phyloP scores from a whole-genome alignment of 2,888 invertebrate genomes.

The Epinotia brunnichana region DNA sequence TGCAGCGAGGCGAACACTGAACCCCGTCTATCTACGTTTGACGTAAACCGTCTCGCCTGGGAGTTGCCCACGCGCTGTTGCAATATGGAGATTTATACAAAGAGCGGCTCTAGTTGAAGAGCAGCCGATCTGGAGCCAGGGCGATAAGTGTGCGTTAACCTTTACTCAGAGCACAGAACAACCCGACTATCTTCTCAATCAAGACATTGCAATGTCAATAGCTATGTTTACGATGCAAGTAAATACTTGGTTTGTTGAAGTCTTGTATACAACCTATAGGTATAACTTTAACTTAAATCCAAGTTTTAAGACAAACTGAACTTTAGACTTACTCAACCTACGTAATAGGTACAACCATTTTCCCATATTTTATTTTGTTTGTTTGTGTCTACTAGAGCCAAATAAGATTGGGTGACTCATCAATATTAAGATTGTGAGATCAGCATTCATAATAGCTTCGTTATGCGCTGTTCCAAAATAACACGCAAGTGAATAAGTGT shows the following conservation, averaged over 20 bases:
- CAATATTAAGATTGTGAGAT: neutral
- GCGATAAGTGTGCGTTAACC: no score
- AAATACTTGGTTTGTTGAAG: conserved; percentile 17
- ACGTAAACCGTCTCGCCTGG: no score
- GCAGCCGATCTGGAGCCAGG: no score
- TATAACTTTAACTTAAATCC: neutral
- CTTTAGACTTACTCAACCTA: neutral
- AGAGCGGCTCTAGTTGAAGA: no score
- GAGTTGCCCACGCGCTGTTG: no score
- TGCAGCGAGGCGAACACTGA: no score
- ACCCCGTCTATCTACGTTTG: no score
- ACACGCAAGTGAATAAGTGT: neutral
- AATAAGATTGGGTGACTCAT: conserved; percentile 9
- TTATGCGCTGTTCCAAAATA: neutral
- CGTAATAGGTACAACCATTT: neutral
- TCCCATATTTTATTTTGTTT: conserved; percentile 6
- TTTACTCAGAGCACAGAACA: neutral
- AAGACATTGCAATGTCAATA: conserved; percentile 8
- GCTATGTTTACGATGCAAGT: neutral
- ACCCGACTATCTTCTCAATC: conserved; percentile 12
- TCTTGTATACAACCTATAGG: no score
- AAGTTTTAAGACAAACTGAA: neutral
- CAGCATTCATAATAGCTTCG: conserved; percentile 10
- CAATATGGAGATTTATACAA: no score
- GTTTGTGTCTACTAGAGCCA: neutral